Evolutionary conservation across 2,888 invertebrate genomes (phyloP).

Genomic region (Anthrax anthrax): DNA sequence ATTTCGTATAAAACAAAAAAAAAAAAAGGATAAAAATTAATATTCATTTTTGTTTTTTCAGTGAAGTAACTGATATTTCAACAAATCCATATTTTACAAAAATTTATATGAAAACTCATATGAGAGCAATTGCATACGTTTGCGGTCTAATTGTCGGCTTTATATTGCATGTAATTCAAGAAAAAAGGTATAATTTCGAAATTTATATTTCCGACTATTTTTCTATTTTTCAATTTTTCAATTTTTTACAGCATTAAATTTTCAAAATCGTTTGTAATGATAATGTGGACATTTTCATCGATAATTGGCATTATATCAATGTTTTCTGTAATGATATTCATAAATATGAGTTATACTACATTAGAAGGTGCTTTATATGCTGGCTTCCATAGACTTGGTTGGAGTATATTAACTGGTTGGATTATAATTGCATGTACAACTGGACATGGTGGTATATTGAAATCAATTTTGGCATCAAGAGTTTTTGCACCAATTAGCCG

Average conservation of each 20-base stretch:
- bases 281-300: constrained; percentile 19
- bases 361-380: constrained; percentile 51
- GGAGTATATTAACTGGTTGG: constrained; percentile 56
- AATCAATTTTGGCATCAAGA: constrained; percentile 18
- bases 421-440: constrained; percentile 48
- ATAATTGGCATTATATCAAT: constrained; percentile 42
- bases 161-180: constrained; percentile 47
- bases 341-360: constrained; percentile 42
- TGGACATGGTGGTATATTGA: constrained; percentile 44
- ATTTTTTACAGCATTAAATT: constrained; percentile 29
- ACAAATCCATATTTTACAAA: constrained; percentile 47
- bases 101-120: constrained; percentile 59
- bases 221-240: neutral
- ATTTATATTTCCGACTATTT: neutral
- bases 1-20: constrained; percentile 3
- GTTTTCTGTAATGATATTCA: constrained; percentile 48
- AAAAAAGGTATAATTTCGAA: constrained; percentile 36
- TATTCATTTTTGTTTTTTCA: constrained; percentile 22
- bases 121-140: constrained; percentile 55
- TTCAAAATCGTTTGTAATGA: constrained; percentile 27
- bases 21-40: constrained; percentile 4
- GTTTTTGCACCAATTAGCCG: constrained; percentile 50
- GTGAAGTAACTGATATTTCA: constrained; percentile 49
- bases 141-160: constrained; percentile 53
- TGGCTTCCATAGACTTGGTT: constrained; percentile 48